phyloP scores from a whole-genome alignment of 2,113 vertebrate genomes.

The Prolemur simus region DNA sequence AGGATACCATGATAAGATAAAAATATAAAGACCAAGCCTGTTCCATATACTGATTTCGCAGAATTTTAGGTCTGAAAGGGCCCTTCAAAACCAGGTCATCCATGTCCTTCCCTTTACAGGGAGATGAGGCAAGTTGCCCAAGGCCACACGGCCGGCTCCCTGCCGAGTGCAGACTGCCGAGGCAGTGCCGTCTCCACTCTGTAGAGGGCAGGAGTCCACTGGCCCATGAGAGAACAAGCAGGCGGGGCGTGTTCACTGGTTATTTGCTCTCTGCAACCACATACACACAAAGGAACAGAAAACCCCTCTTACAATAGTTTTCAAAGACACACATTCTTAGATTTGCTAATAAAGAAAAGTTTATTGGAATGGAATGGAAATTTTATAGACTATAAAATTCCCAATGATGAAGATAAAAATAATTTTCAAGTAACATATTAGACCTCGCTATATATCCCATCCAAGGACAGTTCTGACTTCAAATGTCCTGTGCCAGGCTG shows the following conservation, averaged over 20 bases:
- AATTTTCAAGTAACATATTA: not conserved
- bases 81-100: not conserved
- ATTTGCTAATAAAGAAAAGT: not conserved
- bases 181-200: slow-evolving; percentile 27
- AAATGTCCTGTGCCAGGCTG: not conserved
- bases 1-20: not conserved
- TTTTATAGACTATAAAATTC: not conserved
- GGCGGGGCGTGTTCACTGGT: not conserved
- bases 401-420: not conserved
- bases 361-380: not conserved
- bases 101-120: not conserved
- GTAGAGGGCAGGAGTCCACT: slow-evolving; percentile 67
- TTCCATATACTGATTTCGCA: not conserved
- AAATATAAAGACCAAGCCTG: not conserved
- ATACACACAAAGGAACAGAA: not conserved
- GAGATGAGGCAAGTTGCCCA: not conserved
- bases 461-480: not conserved
- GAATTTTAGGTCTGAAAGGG: not conserved
- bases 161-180: not conserved
- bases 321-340: not conserved
- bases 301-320: not conserved
- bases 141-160: not conserved
- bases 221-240: not conserved
- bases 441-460: not conserved
- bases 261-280: not conserved